These are phyloP conservation scores for Podocnemis expansa DNA, from an alignment of 2,113 vertebrate species.

Conservation along the genomic window DNA sequence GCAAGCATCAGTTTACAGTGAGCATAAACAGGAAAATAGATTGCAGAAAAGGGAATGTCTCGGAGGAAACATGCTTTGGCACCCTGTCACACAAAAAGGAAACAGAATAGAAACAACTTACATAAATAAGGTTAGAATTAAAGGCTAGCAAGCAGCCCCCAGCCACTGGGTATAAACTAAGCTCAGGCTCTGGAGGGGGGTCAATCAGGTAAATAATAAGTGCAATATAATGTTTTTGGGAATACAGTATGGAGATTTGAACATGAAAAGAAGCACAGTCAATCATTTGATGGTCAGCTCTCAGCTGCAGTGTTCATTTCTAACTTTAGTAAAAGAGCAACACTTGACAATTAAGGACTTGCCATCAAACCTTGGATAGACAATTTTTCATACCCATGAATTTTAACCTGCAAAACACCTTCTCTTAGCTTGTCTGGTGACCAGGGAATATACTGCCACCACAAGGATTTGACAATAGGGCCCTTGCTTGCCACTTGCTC, in stretches of 20 bases:
- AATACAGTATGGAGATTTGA: background rate
- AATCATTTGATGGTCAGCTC: background rate
- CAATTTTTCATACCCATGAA: background rate
- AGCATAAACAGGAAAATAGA: conserved; percentile 98
- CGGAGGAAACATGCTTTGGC: conserved; percentile 99
- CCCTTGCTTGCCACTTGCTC: background rate
- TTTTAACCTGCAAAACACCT: background rate
- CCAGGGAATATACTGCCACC: background rate
- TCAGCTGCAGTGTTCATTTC: background rate
- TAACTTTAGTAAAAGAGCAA: background rate
- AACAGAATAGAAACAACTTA: conserved; percentile 44
- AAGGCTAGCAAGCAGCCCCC: background rate
- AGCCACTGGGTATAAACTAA: background rate
- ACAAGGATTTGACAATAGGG: background rate
- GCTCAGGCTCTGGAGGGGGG: background rate
- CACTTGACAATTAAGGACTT: background rate
- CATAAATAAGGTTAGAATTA: conserved; percentile 43
- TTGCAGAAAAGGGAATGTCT: conserved; percentile 99
- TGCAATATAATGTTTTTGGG: background rate
- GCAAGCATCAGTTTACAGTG: conserved; percentile 89
- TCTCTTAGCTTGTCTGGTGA: background rate
- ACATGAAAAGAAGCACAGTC: background rate
- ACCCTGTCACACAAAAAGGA: conserved; percentile 82
- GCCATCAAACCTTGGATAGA: background rate
- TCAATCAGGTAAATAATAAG: background rate